Evolutionary conservation across 2,113 vertebrate species (phyloP).

Genomic region (Danionella cerebrum): DNA sequence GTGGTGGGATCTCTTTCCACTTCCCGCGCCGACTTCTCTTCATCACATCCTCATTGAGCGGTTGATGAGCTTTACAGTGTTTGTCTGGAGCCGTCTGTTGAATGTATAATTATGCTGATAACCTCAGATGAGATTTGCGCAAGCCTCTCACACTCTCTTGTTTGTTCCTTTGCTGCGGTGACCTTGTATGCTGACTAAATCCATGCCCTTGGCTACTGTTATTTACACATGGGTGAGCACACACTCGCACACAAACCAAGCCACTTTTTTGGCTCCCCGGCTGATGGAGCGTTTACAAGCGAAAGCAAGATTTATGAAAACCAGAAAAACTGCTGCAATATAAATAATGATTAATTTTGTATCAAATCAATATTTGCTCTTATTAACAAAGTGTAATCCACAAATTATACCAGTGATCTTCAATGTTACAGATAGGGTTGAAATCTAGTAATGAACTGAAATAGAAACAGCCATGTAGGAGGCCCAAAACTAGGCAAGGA

Average conservation of each 20-base stretch:
- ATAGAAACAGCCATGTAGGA: too few relatives aligned
- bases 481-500: too few relatives aligned
- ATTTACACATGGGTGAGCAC: slow-evolving; percentile 32
- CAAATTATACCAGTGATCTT: too few relatives aligned
- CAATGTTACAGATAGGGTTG: too few relatives aligned
- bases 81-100: slow-evolving; percentile 23
- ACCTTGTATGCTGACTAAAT: slow-evolving; percentile 42
- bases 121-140: slow-evolving; percentile 5
- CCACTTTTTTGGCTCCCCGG: not conserved
- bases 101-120: slow-evolving; percentile 6
- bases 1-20: slow-evolving; percentile 7
- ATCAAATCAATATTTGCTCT: too few relatives aligned
- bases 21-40: not conserved
- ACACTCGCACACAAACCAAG: slow-evolving; percentile 11
- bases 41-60: slow-evolving; percentile 7
- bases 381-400: too few relatives aligned
- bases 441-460: too few relatives aligned
- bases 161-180: not conserved
- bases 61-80: slow-evolving; percentile 13
- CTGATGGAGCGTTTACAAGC: not conserved
- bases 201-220: slow-evolving; percentile 36
- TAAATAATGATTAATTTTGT: too few relatives aligned
- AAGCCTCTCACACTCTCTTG: not conserved
- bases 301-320: not conserved
- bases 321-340: too few relatives aligned